Base-by-base conservation (phyloP, 2,113 vertebrate species). In the Gymnorhina tibicen region DNA sequence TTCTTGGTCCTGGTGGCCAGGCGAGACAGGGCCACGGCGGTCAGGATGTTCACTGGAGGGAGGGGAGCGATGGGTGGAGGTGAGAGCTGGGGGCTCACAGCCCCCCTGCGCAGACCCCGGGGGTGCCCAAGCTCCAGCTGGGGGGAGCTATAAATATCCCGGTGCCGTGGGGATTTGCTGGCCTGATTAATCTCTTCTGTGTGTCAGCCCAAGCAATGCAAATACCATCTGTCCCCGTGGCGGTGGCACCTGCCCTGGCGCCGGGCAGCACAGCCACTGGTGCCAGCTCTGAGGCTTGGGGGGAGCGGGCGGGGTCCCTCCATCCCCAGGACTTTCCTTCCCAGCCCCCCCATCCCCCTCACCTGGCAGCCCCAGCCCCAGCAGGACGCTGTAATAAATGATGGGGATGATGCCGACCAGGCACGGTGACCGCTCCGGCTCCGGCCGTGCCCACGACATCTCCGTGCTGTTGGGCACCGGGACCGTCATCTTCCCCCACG, bases 341-440 rank as follows among this genome's bases (percentile, higher is more conserved):
- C 8, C 42, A 67, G 52, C 19, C 27, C 52, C 47, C 20, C 32
- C 56, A 23, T 2, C 4, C 46, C 62, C 35, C 98, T 98, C 98
- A 99, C 99, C 99, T 98, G 99, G 99, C 62, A 99, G 98, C 75
- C 99, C 99, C 83, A 99, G 98, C 68, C 98, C 98, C 91, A 99
- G 98, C 85, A 99, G 98, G 52, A 98, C 6, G 19, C 99, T 99
- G 98, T 99, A 99, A 95, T 99, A 99, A 94, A 99, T 92, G 59
- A 99, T 80, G 7, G 99, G 98, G 52, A 98, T 35, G 91, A 98
- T 91, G 21, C 98, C 99, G 4, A 98, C 98, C 75, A 99, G 97
- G 58, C 99, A 99, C 10, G 98, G 98, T 3, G 99, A 99, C 72
- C 11, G 92, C 50, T 98, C 97, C 17, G 80, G 56, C 59, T 97